Evolutionary conservation across 2,113 vertebrate species (phyloP).

Genomic region (Chionis minor): DNA sequence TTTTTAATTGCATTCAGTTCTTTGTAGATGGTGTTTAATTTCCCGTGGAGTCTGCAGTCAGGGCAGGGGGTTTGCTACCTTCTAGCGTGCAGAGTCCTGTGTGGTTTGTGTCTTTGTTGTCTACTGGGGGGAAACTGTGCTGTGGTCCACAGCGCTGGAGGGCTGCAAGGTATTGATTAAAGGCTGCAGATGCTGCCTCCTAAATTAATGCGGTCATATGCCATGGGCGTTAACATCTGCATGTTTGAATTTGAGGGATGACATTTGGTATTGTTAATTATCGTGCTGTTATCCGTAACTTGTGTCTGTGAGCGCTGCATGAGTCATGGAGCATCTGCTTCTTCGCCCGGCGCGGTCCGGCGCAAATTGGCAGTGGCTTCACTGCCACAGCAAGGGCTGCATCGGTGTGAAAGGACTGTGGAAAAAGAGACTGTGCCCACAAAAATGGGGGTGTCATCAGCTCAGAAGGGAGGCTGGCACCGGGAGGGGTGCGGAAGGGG

Average conservation of each 20-base stretch:
- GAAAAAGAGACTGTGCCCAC: background rate
- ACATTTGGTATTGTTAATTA: slow-evolving; percentile 9
- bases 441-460: background rate
- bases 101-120: background rate
- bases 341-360: background rate
- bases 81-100: background rate
- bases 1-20: background rate
- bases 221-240: background rate
- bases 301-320: background rate
- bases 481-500: background rate
- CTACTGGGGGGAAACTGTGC: background rate
- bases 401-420: background rate
- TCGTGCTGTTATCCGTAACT: background rate
- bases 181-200: background rate
- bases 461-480: background rate
- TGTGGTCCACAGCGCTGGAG: no score
- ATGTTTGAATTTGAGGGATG: background rate
- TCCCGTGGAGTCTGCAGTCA: background rate
- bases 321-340: slow-evolving; percentile 32
- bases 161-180: background rate
- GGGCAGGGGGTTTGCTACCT: background rate
- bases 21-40: background rate
- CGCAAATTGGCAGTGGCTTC: background rate
- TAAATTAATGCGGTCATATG: accelerated
- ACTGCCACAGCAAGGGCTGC: background rate